A percentile compares a stretch with the other conserved stretches of the same genome.
These are phyloP conservation scores for Enteromius radiatus DNA, from an alignment of 2,797 vertebrate species.

Conservation along the genomic window DNA sequence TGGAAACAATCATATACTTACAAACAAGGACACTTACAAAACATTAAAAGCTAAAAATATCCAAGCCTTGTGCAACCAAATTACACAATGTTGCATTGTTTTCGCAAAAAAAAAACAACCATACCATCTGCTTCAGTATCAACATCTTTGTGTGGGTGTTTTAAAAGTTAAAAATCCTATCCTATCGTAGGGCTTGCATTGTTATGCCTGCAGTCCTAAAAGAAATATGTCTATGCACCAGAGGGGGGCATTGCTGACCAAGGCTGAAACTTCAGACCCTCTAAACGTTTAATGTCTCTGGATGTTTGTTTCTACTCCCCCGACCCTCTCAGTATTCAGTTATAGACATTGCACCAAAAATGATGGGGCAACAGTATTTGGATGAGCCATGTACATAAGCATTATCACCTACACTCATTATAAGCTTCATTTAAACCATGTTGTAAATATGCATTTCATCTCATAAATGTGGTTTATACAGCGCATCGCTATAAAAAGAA, in stretches of 20 bases:
- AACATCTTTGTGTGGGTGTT: slow-evolving; percentile 8
- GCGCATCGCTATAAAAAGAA: neutral
- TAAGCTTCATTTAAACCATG: neutral
- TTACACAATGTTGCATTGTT: slow-evolving; percentile 10
- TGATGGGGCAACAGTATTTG: neutral
- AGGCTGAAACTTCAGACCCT: slow-evolving; percentile 12
- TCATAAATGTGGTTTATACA: neutral
- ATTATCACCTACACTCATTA: neutral
- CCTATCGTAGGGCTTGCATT: neutral
- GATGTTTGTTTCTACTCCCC: neutral
- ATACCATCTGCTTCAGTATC: slow-evolving; percentile 11
- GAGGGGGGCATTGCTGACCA: slow-evolving; percentile 45
- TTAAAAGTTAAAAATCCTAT: slow-evolving; percentile 18
- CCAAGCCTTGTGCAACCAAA: neutral
- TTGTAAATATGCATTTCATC: neutral
- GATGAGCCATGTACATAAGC: neutral
- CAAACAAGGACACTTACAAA: neutral
- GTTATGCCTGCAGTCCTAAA: neutral
- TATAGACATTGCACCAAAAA: slow-evolving; percentile 23
- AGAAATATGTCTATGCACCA: slow-evolving; percentile 38
- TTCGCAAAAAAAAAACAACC: neutral
- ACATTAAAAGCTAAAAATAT: neutral
- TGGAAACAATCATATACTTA: neutral
- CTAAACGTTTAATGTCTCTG: neutral
- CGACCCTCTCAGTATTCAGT: slow-evolving; percentile 1